Percentiles rank a stretch among this genome's conserved stretches.
These are phyloP conservation scores for Tiaroga cobitis DNA, from an alignment of 2,797 vertebrate species.

Conservation along the genomic window DNA sequence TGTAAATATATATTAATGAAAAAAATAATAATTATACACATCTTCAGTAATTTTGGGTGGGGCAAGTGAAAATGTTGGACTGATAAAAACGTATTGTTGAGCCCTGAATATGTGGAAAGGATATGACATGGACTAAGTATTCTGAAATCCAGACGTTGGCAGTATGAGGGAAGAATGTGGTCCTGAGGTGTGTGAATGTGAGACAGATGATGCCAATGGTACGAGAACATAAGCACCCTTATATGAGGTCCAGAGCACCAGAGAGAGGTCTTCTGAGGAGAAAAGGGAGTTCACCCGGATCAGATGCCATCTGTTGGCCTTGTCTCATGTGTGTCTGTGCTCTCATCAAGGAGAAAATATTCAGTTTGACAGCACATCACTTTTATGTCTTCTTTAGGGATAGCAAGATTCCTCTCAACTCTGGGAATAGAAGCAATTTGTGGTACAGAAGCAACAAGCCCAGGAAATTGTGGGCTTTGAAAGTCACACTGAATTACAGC, in stretches of 20 bases:
- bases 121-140: neutral
- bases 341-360: conserved; percentile 53
- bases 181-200: conserved; percentile 19
- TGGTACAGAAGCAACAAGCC: conserved; percentile 18
- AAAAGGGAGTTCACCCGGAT: conserved; percentile 6
- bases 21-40: too few species aligned
- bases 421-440: conserved; percentile 33
- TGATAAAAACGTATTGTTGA: neutral
- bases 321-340: conserved; percentile 28
- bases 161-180: conserved; percentile 15
- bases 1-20: too few species aligned
- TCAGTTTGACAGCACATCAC: conserved; percentile 11
- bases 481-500: conserved; percentile 26
- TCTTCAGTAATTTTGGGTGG: too few species aligned
- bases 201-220: neutral
- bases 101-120: neutral
- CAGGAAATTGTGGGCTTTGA: conserved; percentile 28
- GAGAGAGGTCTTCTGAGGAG: conserved; percentile 42
- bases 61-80: neutral
- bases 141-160: conserved; percentile 61
- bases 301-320: conserved; percentile 18
- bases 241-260: neutral
- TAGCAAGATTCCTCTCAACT: conserved; percentile 5
- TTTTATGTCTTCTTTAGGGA: conserved; percentile 9
- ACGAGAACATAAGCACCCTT: neutral